Evolutionary conservation across 2,888 invertebrate species (phyloP).

Genomic region (Micoletzkya japonica): DNA sequence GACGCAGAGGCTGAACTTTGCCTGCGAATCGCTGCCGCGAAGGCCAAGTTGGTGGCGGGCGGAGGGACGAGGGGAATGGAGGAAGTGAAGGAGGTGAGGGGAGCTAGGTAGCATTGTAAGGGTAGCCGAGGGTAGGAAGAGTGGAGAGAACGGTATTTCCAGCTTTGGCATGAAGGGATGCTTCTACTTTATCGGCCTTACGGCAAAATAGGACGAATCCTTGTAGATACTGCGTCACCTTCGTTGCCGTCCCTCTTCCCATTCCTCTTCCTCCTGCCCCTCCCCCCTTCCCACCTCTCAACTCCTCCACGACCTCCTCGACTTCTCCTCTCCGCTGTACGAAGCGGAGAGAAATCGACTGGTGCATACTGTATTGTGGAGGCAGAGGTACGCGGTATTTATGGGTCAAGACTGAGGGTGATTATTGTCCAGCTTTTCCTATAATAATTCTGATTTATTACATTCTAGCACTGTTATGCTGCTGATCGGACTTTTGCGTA

Average conservation of each 20-base stretch:
- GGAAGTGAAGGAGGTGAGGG: slow-evolving; percentile 5
- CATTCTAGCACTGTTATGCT: too few species aligned
- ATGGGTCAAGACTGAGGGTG: neutral
- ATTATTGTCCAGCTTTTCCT: too few species aligned
- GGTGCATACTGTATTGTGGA: slow-evolving; percentile 11
- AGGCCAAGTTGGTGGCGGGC: slow-evolving; percentile 8
- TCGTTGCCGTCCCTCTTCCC: neutral
- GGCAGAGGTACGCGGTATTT: slow-evolving; percentile 3
- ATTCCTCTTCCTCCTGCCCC: neutral
- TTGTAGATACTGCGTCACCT: neutral
- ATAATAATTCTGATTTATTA: too few species aligned
- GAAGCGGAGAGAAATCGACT: slow-evolving; percentile 9
- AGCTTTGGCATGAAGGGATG: too few species aligned
- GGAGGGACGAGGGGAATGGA: slow-evolving; percentile 4
- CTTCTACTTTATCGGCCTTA: neutral
- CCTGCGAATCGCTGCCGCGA: slow-evolving; percentile 4
- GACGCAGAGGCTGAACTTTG: neutral
- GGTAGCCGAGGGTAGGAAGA: too few species aligned
- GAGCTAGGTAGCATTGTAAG: too few species aligned
- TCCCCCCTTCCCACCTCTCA: neutral
- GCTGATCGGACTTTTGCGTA: too few species aligned
- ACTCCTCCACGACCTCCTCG: slow-evolving; percentile 5
- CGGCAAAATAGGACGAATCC: neutral
- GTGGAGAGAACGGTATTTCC: too few species aligned
- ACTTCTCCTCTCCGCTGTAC: slow-evolving; percentile 10